Conservation (phyloP, 92 coral and sea anemone genomes). For the Zoanthus sansibaricus region DNA sequence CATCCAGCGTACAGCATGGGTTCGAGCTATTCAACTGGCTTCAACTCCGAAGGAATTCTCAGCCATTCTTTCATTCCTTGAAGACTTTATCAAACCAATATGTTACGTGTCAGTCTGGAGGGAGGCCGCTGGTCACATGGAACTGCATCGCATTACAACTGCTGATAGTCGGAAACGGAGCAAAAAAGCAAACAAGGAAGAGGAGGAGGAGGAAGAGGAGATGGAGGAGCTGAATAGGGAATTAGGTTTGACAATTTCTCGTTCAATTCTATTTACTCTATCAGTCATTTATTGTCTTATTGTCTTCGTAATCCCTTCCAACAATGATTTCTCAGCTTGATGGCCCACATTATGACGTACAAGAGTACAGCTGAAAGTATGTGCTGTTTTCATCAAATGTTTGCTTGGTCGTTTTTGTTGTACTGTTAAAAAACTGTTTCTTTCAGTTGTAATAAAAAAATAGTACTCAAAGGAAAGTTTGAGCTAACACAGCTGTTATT, state of each 20-base stretch:
- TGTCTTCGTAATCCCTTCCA: too few species aligned
- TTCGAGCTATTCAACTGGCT: constrained; percentile 89
- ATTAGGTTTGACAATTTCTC: constrained; percentile 53
- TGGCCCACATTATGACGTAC: too few species aligned
- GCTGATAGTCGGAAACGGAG: constrained; percentile 71
- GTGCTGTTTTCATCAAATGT: too few species aligned
- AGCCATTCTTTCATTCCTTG: constrained; percentile 83
- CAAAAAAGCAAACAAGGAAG: constrained; percentile 77
- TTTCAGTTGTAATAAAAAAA: too few species aligned
- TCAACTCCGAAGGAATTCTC: constrained; percentile 90
- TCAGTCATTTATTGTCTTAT: too few species aligned
- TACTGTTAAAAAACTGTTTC: too few species aligned
- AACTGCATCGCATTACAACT: constrained; percentile 79
- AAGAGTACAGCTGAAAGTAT: too few species aligned
- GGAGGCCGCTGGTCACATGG: constrained; percentile 92
- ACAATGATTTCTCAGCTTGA: too few species aligned
- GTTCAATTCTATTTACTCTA: too few species aligned
- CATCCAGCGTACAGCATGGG: constrained; percentile 97
- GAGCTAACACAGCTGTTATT: too few species aligned
- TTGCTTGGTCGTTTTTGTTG: too few species aligned
- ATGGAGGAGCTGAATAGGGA: constrained; percentile 68
- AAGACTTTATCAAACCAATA: constrained; percentile 87
- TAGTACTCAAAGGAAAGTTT: too few species aligned
- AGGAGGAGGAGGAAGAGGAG: constrained; percentile 89
- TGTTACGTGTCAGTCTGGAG: constrained; percentile 91